Percentiles rank a stretch among this genome's conserved stretches.
Evolutionary conservation across 1,140 invertebrate species (phyloP).

Genomic region (Kradibia gibbosae): DNA sequence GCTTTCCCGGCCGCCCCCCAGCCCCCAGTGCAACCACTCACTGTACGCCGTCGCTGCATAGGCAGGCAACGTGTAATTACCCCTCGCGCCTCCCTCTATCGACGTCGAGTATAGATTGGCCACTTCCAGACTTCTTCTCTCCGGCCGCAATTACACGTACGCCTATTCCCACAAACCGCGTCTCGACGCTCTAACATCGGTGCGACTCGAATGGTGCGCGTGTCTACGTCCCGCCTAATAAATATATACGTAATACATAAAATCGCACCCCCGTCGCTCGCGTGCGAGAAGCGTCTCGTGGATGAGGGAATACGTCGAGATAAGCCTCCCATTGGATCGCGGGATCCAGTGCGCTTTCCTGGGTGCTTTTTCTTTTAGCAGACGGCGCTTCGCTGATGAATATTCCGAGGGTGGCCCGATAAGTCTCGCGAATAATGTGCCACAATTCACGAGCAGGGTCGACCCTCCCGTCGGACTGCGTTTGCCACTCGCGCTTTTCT

Average conservation of each 20-base stretch:
- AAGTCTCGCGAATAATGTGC: too few species aligned
- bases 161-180: not conserved
- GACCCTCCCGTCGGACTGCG: not conserved
- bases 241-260: not conserved
- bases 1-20: not conserved
- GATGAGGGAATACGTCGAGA: too few species aligned
- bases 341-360: too few species aligned
- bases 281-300: not conserved
- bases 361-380: not conserved
- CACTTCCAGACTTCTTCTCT: constrained; percentile 33
- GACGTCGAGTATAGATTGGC: not conserved
- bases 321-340: too few species aligned
- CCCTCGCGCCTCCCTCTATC: not conserved
- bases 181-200: constrained; percentile 23
- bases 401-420: too few species aligned
- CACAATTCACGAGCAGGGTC: too few species aligned
- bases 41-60: not conserved
- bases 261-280: not conserved
- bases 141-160: constrained; percentile 13
- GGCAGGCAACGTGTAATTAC: constrained; percentile 31
- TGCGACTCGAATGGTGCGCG: not conserved
- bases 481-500: not conserved
- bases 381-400: too few species aligned
- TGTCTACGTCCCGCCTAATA: not conserved
- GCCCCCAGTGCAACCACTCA: too few species aligned